phyloP scores from a whole-genome alignment of 2,888 invertebrate genomes.

The Drosophila parthenogenetica region DNA sequence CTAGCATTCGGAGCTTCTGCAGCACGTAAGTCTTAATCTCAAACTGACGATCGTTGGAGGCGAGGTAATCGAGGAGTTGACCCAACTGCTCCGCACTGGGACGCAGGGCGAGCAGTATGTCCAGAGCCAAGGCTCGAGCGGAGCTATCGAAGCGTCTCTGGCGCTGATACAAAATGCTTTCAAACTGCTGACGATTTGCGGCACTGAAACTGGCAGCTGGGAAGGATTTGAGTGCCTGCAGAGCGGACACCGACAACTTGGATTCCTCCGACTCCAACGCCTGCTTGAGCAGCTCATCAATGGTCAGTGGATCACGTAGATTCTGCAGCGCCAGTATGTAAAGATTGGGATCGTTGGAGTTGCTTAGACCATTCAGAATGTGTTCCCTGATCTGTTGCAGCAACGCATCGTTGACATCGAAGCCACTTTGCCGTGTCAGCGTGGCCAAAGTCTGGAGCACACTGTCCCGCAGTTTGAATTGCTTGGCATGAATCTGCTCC shows the following conservation, averaged over 20 bases:
- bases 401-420: conserved; percentile 68
- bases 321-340: conserved; percentile 90
- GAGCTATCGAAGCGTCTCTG: conserved; percentile 89
- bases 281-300: conserved; percentile 87
- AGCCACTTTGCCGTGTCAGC: conserved; percentile 86
- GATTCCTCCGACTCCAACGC: conserved; percentile 85
- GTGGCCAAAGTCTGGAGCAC: conserved; percentile 88
- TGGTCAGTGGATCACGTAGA: conserved; percentile 87
- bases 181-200: conserved; percentile 85
- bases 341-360: conserved; percentile 77
- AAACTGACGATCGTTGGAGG: conserved; percentile 86
- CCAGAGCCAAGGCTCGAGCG: conserved; percentile 89
- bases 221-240: conserved; percentile 88
- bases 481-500: conserved; percentile 86
- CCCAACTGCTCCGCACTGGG: conserved; percentile 87
- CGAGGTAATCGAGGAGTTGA: conserved; percentile 86
- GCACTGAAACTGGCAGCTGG: conserved; percentile 82
- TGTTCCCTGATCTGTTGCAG: conserved; percentile 79
- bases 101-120: conserved; percentile 88
- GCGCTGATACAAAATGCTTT: conserved; percentile 87
- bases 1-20: conserved; percentile 87
- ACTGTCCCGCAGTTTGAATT: conserved; percentile 88
- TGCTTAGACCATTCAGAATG: conserved; percentile 82
- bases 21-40: conserved; percentile 89
- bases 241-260: conserved; percentile 88